phyloP scores from a whole-genome alignment of 2,888 invertebrate genomes.

The Dinocampus coccinellae region DNA sequence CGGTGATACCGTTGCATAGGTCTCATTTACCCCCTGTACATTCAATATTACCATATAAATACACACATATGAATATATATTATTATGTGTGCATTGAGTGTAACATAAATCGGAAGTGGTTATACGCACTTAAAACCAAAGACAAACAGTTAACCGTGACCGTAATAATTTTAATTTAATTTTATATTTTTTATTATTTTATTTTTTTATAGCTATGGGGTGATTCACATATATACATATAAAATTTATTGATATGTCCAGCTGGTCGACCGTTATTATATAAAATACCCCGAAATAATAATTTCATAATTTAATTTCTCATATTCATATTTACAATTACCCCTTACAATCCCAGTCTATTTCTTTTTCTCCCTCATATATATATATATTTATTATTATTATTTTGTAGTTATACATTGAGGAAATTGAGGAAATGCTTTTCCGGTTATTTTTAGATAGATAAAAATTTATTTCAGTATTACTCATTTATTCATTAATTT shows the following conservation, averaged over 20 bases:
- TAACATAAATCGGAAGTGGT: conserved; percentile 53
- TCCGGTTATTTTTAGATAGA: not conserved
- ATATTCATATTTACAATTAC: not conserved
- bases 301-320: not conserved
- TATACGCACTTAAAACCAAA: conserved; percentile 46
- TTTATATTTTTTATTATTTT: conserved; percentile 25
- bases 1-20: too few species aligned
- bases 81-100: conserved; percentile 34
- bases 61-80: not conserved
- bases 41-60: not conserved
- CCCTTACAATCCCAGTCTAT: not conserved
- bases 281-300: conserved; percentile 26
- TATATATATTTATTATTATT: not conserved
- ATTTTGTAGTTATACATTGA: not conserved
- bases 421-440: not conserved
- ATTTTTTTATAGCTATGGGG: conserved; percentile 2
- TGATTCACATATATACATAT: conserved; percentile 20
- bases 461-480: not conserved
- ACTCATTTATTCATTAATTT: not conserved
- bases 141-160: conserved; percentile 31
- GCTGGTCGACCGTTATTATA: conserved; percentile 41
- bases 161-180: too few species aligned
- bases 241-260: conserved; percentile 43
- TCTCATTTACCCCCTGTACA: not conserved
- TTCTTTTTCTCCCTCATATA: too few species aligned